A percentile compares a stretch with the other conserved stretches of the same genome.
These are phyloP conservation scores for Montipora cactus DNA, from an alignment of 64 coral and sea anemone species.

Conservation along the genomic window DNA sequence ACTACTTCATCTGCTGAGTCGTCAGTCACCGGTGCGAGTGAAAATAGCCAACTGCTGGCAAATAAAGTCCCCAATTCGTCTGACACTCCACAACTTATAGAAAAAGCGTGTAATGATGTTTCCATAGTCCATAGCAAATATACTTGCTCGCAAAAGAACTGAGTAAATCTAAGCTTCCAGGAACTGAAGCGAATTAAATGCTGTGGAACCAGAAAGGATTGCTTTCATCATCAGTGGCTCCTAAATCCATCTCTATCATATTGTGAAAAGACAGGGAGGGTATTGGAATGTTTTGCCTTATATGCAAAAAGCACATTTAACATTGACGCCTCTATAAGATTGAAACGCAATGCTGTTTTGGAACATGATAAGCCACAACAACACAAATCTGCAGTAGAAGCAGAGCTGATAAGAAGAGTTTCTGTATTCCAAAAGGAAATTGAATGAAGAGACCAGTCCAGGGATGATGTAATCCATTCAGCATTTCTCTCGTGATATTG, in stretches of 20 bases:
- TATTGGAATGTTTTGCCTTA: conserved; percentile 63
- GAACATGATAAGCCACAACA: neutral
- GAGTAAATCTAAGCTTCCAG: neutral
- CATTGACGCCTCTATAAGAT: neutral
- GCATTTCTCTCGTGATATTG: conserved; percentile 34
- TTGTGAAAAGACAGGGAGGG: conserved; percentile 63
- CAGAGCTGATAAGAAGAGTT: conserved; percentile 51
- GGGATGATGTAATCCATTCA: conserved; percentile 25
- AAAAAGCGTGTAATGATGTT: conserved; percentile 42
- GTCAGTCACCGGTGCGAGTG: conserved; percentile 10
- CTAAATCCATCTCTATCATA: conserved; percentile 50
- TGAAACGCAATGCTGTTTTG: neutral
- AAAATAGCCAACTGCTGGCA: conserved; percentile 12
- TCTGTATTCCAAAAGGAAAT: conserved; percentile 61
- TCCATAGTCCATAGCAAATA: conserved; percentile 51
- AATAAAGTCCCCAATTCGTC: neutral
- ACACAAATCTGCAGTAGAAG: conserved; percentile 64
- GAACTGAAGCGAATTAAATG: conserved; percentile 10
- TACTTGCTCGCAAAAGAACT: conserved; percentile 35
- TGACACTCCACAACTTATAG: conserved; percentile 13
- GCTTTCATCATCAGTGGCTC: conserved; percentile 67
- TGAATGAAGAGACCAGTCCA: conserved; percentile 50
- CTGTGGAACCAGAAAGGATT: conserved; percentile 6
- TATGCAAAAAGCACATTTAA: conserved; percentile 57
- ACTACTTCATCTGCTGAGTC: conserved; percentile 15